Conservation (phyloP, 2,113 vertebrate species). For the Pantherophis guttatus region DNA sequence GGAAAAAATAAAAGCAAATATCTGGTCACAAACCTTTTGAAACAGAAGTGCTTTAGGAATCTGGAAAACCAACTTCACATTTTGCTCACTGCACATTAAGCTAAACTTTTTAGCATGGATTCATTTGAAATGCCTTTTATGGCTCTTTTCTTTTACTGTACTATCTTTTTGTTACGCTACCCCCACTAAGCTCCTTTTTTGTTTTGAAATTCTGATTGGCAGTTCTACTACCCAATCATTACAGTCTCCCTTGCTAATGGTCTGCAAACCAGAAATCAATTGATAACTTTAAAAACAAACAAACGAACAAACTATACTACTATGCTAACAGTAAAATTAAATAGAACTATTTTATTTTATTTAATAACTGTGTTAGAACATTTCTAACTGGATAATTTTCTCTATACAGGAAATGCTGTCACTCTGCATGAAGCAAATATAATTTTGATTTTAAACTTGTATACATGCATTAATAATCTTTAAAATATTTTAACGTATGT, state of each 20-base stretch:
- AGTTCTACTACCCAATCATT: background rate
- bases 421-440: background rate
- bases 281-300: background rate
- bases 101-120: background rate
- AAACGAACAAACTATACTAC: background rate
- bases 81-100: background rate
- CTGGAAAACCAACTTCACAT: background rate
- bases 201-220: background rate
- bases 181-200: background rate
- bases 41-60: background rate
- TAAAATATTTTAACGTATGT: background rate
- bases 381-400: background rate
- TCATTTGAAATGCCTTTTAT: background rate
- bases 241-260: background rate
- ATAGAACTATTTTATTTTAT: background rate
- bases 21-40: background rate
- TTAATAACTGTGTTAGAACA: background rate
- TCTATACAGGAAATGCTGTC: background rate
- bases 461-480: background rate
- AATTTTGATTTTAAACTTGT: background rate
- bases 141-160: background rate
- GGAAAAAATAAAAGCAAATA: conserved; percentile 19
- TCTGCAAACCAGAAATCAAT: background rate
- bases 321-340: background rate
- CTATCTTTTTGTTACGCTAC: background rate